Base-by-base conservation (phyloP, 2,888 invertebrate genomes). In the Ormyrus nitidulus region DNA sequence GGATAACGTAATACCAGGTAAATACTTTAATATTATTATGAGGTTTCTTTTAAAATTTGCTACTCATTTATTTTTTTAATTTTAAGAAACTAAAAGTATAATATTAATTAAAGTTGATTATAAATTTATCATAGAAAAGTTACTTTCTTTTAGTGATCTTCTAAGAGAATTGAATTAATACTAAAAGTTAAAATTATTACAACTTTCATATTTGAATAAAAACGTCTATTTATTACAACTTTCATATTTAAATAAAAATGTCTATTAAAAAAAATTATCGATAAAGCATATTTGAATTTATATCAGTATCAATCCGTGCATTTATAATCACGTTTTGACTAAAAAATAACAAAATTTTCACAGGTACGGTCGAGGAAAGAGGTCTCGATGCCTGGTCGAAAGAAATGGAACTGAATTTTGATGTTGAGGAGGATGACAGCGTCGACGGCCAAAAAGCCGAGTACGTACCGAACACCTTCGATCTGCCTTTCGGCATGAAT, bases 1-100 rank as follows among this genome's bases (percentile, higher is more conserved):
- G 83, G 96, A 96, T 87, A 95, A 96, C 85, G 86, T 95, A 2
- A 94, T 96, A 87, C 96, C 96, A 82, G 96, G 95, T 94, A 87
- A 83, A 58, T 0, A 34, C 34, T 4, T 48, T 62, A 48, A 11
- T 10, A 62, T 11, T 48, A 2, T 10, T 59, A 11, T 46, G 11
- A 46, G 46, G 44, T 9, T 6, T 44, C 8, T 44, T 11, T 56
- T 56, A 56, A 56, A 56, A 56, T 56, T 56, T 56, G 1, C 2
- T 2, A 59, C 6, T 59, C 4, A 6, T 10, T 34, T 59, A 0
- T 7, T 59, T 59, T 59, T 59, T 19, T 59, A 59, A 4, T 34
- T 34, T 34, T 34, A 34, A 34, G 34, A 34, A 34, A 4, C 34
- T 34, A 34, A 34, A 34, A 34, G 34, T 34, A 34, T 34, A 34